Base-by-base conservation (phyloP, 2,797 vertebrate genomes). In the Philypnodon macrostomus region DNA sequence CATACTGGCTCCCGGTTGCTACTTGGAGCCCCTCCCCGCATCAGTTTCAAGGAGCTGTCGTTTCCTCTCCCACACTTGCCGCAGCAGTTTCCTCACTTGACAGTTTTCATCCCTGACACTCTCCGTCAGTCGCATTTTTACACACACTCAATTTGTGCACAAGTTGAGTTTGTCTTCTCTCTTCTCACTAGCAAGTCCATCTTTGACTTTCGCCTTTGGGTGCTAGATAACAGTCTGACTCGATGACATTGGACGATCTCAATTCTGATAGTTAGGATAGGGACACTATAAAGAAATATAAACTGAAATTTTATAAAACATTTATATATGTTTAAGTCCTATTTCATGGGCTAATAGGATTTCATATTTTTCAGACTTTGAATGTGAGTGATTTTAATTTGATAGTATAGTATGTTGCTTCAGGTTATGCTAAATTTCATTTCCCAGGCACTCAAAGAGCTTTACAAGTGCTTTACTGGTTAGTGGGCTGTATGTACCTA, bases 81-180 rank as follows among this genome's bases (percentile, higher is more conserved):
- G 60, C 75, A 63, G 70, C 71, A 68, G 63, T 72, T 85, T 77
- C 64, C 60, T 39, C 54, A 53, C 77, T 73, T 85, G 79, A 84
- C 75, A 84, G 73, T 78, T 83, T n/a, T 80, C 65, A 78, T 84
- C 72, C 55, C 67, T 72, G 77, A 80, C 82, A 82, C 70, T 46
- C 59, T 36, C 53, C 52, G 50, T 74, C 54, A 69, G 24, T 44
- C 16, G 62, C 63, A 66, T 77, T 80, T n/a, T 73, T 67, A 73
- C 73, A 64, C 58, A 57, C 63, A 58, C 35, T 50, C 47, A 47
- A 33, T 79, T 75, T 67, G 54, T 75, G 63, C 64, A 76, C 5
- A 5, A 58, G 50, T 64, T 48, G 42, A 57, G 53, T 69, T 63
- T 58, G 40, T 58, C 60, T 52, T 59, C 15, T 52, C 15, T 47